Base-by-base conservation (phyloP, 2,113 vertebrate genomes). In the Parotia lawesii region DNA sequence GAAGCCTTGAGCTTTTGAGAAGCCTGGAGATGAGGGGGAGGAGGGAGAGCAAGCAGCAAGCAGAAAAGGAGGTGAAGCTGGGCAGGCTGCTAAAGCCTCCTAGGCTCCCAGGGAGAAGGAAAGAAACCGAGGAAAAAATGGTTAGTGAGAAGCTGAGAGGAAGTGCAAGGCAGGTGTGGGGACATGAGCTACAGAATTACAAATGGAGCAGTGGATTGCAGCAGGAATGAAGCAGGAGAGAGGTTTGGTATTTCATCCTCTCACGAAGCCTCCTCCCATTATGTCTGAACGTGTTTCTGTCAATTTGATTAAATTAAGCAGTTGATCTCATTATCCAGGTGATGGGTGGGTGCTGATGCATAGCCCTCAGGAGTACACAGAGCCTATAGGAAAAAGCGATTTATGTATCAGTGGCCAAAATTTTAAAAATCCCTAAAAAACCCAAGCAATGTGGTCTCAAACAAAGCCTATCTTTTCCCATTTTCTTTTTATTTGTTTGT, bases 11-110 rank as follows among this genome's bases (percentile, higher is more conserved):
- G 85, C 50, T 87, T 91, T 94, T 84, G 89, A 89, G 86, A 75
- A 92, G 83, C 83, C 61, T 87, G 69, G 86, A 92, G 69, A 75
- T 58, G 80, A 91, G 77, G 80, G 71, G 94, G 90, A 92, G 88
- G 90, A 96, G 84, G 71, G 67, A 92, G 48, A 91, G 61, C 58
- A 85, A 67, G 81, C 75, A 90, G 84, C 44, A 81, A 56, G 80
- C 71, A 87, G 89, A n/a, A 45, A 85, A 92, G 81, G 94, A 94
- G 94, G 94, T 73, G 94, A 94, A 95, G 93, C 87, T 85, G 51
- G 48, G 87, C 73, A 85, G 76, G 40, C 86, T 83, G 71, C 31
- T 73, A 69, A 73, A 79, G 64, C 64, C 74, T 93, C 42, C 67
- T 29, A 47, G 51, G 53, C 53, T 92, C 23, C 9, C 42, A 57